Conservation (phyloP, 2,113 vertebrate species). For the Myotis lucifugus region DNA sequence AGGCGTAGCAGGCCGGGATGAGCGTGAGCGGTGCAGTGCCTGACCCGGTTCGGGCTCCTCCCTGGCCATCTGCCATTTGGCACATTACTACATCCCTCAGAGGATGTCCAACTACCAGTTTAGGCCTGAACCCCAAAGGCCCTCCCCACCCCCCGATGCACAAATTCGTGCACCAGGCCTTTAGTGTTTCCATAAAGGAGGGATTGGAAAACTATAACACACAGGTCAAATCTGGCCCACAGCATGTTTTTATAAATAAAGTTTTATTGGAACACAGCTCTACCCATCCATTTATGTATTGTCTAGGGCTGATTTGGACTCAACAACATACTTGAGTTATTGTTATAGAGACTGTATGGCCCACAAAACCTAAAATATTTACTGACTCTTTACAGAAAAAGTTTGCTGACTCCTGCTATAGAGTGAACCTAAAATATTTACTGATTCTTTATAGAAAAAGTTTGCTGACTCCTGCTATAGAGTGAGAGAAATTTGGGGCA, state of each 20-base stretch:
- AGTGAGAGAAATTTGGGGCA: background rate
- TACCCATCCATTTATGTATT: background rate
- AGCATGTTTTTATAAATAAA: slow-evolving; percentile 1
- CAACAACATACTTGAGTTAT: background rate
- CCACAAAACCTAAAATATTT: slow-evolving; percentile 3
- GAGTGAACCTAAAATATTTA: background rate
- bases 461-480: background rate
- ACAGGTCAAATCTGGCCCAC: background rate
- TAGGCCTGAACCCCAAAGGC: too few species aligned
- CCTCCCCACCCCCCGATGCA: too few species aligned
- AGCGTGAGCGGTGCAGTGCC: rapidly evolving
- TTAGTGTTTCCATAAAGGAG: background rate
- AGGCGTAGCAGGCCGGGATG: too few species aligned
- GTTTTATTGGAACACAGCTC: background rate
- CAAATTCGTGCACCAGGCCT: too few species aligned
- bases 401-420: background rate
- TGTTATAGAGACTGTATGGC: background rate
- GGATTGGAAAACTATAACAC: background rate
- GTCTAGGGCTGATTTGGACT: background rate
- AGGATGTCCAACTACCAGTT: too few species aligned
- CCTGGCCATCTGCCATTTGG: too few species aligned
- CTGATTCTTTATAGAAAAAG: background rate
- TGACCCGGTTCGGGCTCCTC: too few species aligned
- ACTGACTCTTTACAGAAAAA: background rate
- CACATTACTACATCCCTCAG: too few species aligned